Percentiles rank a stretch among this genome's conserved stretches.
Conservation (phyloP, 2,888 invertebrate species). For the Drosophila vallismaia region DNA sequence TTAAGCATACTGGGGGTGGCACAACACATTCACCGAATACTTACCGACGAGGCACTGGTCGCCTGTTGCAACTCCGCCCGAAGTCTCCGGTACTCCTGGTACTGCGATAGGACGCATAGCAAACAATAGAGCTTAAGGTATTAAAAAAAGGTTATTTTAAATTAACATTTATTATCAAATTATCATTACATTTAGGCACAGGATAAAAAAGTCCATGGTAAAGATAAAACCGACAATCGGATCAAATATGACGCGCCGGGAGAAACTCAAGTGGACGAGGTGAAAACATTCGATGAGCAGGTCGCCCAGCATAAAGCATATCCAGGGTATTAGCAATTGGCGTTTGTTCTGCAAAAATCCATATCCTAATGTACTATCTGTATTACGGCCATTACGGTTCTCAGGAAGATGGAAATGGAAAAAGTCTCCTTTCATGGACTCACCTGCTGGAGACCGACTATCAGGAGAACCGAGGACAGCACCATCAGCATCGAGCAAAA, state of each 20-base stretch:
- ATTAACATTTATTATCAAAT: not conserved
- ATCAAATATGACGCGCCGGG: slow-evolving; percentile 89
- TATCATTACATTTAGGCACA: slow-evolving; percentile 88
- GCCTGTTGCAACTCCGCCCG: slow-evolving; percentile 82
- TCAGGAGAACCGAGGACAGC: slow-evolving; percentile 87
- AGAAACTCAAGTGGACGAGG: slow-evolving; percentile 87
- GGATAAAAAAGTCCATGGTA: slow-evolving; percentile 91
- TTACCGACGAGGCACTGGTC: slow-evolving; percentile 86
- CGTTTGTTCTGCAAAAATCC: slow-evolving; percentile 87
- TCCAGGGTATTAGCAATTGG: slow-evolving; percentile 90
- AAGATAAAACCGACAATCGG: slow-evolving; percentile 90
- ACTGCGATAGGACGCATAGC: slow-evolving; percentile 93
- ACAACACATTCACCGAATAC: slow-evolving; percentile 42
- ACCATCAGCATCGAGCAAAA: slow-evolving; percentile 89
- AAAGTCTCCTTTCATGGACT: slow-evolving; percentile 59
- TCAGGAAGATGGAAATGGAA: not conserved
- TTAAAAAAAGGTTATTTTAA: not conserved
- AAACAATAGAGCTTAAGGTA: slow-evolving; percentile 90
- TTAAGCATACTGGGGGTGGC: slow-evolving; percentile 30
- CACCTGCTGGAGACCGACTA: slow-evolving; percentile 90
- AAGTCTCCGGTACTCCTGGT: slow-evolving; percentile 89
- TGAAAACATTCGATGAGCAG: slow-evolving; percentile 88
- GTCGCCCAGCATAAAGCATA: slow-evolving; percentile 87
- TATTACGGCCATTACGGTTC: not conserved
- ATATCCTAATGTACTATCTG: not conserved